phyloP scores from a whole-genome alignment of 2,113 vertebrate genomes.

The Charadrius vociferus region DNA sequence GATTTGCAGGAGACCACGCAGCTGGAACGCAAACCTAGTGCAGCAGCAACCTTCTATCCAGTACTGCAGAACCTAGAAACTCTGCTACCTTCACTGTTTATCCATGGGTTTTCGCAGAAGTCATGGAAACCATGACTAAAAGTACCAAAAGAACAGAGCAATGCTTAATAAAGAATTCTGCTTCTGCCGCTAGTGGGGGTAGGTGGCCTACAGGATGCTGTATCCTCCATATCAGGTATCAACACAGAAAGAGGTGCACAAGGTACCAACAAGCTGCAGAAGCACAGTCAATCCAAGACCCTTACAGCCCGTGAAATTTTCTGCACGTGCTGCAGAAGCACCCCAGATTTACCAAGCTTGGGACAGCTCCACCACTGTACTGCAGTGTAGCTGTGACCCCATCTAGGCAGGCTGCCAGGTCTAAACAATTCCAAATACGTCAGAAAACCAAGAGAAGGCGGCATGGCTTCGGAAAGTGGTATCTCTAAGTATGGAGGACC shows the following conservation, averaged over 20 bases:
- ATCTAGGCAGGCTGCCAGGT: background rate
- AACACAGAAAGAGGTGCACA: background rate
- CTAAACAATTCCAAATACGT: background rate
- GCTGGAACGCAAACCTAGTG: background rate
- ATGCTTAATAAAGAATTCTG: background rate
- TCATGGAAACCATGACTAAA: background rate
- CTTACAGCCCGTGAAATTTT: background rate
- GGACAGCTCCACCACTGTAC: background rate
- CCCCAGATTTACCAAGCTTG: background rate
- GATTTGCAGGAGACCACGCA: background rate
- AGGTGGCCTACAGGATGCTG: background rate
- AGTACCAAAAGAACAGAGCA: background rate
- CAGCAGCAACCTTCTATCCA: background rate
- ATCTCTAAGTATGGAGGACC: background rate
- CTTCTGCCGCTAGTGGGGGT: background rate
- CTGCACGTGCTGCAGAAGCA: background rate
- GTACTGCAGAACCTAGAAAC: background rate
- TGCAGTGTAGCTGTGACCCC: background rate
- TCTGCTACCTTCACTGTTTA: background rate
- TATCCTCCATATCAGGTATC: background rate
- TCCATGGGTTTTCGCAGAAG: rapidly evolving
- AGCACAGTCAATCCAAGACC: background rate
- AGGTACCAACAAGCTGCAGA: background rate
- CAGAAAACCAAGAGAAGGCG: background rate
- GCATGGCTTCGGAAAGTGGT: background rate